Evolutionary conservation across 2,113 vertebrate species (phyloP).

Genomic region (Diadophis punctatus): DNA sequence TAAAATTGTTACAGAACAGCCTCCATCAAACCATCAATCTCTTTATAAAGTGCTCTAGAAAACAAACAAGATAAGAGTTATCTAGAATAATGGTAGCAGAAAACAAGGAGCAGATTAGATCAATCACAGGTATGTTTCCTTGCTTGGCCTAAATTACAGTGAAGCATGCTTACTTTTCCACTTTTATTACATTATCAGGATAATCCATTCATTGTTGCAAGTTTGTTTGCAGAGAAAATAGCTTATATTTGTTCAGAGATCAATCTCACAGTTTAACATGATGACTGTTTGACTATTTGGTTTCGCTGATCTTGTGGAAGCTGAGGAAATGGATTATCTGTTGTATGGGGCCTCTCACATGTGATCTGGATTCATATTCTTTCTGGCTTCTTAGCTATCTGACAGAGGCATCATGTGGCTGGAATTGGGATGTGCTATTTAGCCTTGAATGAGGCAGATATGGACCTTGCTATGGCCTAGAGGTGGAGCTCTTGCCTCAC

Average conservation of each 20-base stretch:
- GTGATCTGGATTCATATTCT: neutral
- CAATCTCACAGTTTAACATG: neutral
- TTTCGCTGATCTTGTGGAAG: neutral
- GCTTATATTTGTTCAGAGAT: neutral
- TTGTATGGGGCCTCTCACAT: neutral
- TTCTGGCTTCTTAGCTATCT: neutral
- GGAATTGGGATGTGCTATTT: neutral
- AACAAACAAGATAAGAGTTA: neutral
- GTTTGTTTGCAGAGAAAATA: neutral
- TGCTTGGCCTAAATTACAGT: neutral
- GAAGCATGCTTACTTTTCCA: neutral
- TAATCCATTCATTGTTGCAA: neutral
- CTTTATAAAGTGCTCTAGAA: neutral
- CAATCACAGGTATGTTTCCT: neutral
- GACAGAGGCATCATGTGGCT: neutral
- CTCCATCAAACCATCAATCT: neutral
- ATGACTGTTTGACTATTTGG: neutral
- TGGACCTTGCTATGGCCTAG: too few relatives aligned
- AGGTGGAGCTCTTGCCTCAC: too few relatives aligned
- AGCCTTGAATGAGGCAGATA: neutral
- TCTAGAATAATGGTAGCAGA: neutral
- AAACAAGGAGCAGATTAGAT: neutral
- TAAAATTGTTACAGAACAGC: neutral
- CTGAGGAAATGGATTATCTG: neutral
- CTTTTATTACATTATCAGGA: neutral